Percentiles rank a stretch among this genome's conserved stretches.
Evolutionary conservation across 2,888 invertebrate species (phyloP).

Genomic region (Caprella mutica): DNA sequence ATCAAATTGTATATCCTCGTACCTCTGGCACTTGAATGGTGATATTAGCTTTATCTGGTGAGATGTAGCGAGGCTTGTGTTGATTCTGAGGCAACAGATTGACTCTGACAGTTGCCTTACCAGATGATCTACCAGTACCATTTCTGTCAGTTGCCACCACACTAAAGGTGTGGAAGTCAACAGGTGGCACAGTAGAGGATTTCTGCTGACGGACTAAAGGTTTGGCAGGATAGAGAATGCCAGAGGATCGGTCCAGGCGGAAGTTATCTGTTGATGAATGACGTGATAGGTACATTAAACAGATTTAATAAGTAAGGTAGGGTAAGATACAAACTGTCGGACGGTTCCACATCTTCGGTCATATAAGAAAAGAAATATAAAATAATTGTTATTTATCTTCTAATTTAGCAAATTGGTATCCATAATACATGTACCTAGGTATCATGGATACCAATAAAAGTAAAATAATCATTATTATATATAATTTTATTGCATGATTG

Average conservation of each 20-base stretch:
- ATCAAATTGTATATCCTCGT: slow-evolving; percentile 30
- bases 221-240: slow-evolving; percentile 67
- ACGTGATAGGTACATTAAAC: too few species aligned
- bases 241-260: slow-evolving; percentile 59
- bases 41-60: slow-evolving; percentile 62
- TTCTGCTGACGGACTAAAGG: slow-evolving; percentile 47
- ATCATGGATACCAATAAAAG: too few species aligned
- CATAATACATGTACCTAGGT: too few species aligned
- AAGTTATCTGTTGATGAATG: slow-evolving; percentile 69
- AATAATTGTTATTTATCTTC: too few species aligned
- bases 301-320: too few species aligned
- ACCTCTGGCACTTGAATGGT: slow-evolving; percentile 63
- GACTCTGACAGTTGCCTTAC: slow-evolving; percentile 56
- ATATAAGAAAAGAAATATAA: too few species aligned
- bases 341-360: too few species aligned
- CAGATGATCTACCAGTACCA: slow-evolving; percentile 46
- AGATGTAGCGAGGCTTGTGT: slow-evolving; percentile 65
- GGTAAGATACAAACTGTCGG: too few species aligned
- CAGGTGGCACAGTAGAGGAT: not conserved
- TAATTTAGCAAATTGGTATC: too few species aligned
- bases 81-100: slow-evolving; percentile 67
- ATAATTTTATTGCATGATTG: too few species aligned
- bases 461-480: too few species aligned
- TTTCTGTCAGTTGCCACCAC: slow-evolving; percentile 67
- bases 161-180: slow-evolving; percentile 46